phyloP scores from a whole-genome alignment of 2,888 invertebrate genomes.

The Autographa pulchrina region DNA sequence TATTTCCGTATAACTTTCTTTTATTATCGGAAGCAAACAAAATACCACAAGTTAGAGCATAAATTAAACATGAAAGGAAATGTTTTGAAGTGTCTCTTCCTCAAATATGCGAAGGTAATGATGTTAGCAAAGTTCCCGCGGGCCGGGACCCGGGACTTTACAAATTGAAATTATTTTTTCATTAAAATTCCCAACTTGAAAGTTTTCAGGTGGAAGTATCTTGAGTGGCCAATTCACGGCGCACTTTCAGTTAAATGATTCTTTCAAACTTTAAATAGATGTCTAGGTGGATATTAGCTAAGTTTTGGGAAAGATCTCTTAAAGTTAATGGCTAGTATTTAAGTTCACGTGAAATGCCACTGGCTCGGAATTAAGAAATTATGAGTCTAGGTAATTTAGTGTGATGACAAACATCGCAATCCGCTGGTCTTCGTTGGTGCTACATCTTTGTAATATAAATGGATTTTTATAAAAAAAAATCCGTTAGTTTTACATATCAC shows the following conservation, averaged over 20 bases:
- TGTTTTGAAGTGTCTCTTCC: conserved; percentile 74
- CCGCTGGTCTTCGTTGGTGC: not conserved
- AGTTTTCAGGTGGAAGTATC: conserved; percentile 83
- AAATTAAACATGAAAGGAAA: conserved; percentile 68
- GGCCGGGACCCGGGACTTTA: conserved; percentile 68
- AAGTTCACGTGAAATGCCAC: conserved; percentile 33
- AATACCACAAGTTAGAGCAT: conserved; percentile 54
- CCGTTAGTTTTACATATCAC: not conserved
- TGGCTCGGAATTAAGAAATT: not conserved
- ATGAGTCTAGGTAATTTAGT: not conserved
- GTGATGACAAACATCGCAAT: not conserved
- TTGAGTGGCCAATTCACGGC: conserved; percentile 78
- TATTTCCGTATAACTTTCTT: conserved; percentile 14
- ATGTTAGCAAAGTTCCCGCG: conserved; percentile 72
- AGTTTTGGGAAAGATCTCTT: conserved; percentile 51
- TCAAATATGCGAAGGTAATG: conserved; percentile 84
- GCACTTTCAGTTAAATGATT: conserved; percentile 74
- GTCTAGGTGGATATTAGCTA: conserved; percentile 59
- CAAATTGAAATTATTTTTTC: conserved; percentile 89
- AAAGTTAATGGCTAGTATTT: conserved; percentile 49
- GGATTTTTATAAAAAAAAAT: too few species aligned
- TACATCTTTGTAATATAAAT: too few species aligned
- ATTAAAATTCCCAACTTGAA: conserved; percentile 81
- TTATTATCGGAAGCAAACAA: conserved; percentile 45
- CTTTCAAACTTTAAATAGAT: conserved; percentile 68